Percentiles rank a stretch among this genome's conserved stretches.
phyloP scores from a whole-genome alignment of 2,888 invertebrate species.

The Lutraria lutraria region DNA sequence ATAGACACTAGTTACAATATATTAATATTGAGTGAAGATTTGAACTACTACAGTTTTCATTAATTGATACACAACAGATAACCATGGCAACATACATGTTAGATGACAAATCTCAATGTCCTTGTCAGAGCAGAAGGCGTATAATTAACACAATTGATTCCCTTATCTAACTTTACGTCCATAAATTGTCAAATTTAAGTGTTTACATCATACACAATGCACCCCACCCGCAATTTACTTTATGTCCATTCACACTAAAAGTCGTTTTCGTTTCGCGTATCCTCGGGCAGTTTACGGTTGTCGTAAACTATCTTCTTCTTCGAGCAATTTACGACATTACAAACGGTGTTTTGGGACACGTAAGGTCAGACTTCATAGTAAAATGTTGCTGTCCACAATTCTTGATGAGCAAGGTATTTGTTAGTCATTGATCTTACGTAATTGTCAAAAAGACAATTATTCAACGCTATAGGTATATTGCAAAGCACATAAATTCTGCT shows the following conservation, averaged over 20 bases:
- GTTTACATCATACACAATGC: not conserved
- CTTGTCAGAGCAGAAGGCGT: not conserved
- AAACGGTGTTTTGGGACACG: not conserved
- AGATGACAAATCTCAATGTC: slow-evolving; percentile 2
- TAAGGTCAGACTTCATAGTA: not conserved
- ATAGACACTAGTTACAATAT: not conserved
- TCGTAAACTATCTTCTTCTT: slow-evolving; percentile 2
- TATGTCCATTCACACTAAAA: not conserved
- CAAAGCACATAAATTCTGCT: not conserved
- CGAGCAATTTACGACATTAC: not conserved
- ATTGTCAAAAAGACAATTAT: not conserved
- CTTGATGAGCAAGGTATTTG: not conserved
- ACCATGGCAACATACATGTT: not conserved
- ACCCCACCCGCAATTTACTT: not conserved
- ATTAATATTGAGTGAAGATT: not conserved
- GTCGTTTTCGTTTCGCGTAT: not conserved
- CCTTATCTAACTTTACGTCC: not conserved
- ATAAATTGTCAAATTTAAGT: slow-evolving; percentile 7
- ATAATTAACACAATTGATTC: not conserved
- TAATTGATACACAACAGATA: not conserved
- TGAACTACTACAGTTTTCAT: not conserved
- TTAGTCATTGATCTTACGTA: not conserved
- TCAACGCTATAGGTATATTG: not conserved
- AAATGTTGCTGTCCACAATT: not conserved
- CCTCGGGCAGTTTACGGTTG: not conserved